phyloP scores from a whole-genome alignment of 1,140 invertebrate genomes.

The Eufriesea mexicana region DNA sequence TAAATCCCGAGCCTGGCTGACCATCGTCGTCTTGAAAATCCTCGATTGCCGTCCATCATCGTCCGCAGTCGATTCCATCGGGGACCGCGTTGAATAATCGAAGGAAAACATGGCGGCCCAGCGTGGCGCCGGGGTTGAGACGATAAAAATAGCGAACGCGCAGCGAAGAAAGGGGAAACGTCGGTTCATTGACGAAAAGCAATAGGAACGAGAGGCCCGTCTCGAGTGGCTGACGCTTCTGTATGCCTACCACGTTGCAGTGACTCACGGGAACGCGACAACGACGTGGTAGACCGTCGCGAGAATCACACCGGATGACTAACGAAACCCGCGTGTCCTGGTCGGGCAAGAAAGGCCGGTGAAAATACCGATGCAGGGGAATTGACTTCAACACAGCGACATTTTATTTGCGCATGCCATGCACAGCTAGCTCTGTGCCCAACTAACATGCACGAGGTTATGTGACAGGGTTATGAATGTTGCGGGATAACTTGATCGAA shows the following conservation, averaged over 20 bases:
- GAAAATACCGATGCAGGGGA: neutral
- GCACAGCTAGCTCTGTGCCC: neutral
- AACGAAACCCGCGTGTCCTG: neutral
- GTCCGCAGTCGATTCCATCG: neutral
- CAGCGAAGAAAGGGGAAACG: slow-evolving; percentile 22
- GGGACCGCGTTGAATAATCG: neutral
- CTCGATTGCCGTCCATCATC: neutral
- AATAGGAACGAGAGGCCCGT: slow-evolving; percentile 6
- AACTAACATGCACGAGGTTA: neutral
- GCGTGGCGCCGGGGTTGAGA: neutral
- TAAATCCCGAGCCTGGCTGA: no score
- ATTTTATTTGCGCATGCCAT: neutral
- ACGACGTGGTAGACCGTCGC: neutral
- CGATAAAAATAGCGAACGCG: slow-evolving; percentile 17
- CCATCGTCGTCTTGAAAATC: neutral
- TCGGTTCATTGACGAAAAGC: slow-evolving; percentile 63
- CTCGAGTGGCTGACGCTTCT: slow-evolving; percentile 13
- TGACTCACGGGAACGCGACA: slow-evolving; percentile 10
- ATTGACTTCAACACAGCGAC: neutral
- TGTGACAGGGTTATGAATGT: slow-evolving; percentile 1
- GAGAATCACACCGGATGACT: slow-evolving; percentile 3
- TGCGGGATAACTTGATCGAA: neutral
- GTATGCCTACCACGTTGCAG: slow-evolving; percentile 17
- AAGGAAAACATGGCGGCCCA: neutral
- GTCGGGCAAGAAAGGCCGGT: neutral